These are phyloP conservation scores for Pangasius sanitwongsei DNA, from an alignment of 2,797 vertebrate genomes.

Conservation along the genomic window DNA sequence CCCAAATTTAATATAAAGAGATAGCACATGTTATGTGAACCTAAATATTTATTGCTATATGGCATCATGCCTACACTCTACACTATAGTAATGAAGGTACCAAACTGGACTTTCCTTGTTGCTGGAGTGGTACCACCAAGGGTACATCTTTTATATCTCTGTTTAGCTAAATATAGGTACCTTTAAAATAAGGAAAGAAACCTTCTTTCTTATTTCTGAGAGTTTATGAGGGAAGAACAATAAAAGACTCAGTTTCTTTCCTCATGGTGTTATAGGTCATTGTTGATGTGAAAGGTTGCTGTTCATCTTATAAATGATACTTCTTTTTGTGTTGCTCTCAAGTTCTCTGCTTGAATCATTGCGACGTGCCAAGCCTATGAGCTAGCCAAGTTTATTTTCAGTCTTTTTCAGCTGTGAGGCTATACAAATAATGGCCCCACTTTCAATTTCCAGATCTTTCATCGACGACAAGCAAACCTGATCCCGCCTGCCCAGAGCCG, in stretches of 20 bases:
- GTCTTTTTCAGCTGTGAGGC: slow-evolving; percentile 35
- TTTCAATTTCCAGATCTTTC: slow-evolving; percentile 73
- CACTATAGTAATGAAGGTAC: not conserved
- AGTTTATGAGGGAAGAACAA: not conserved
- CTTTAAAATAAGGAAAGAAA: not conserved
- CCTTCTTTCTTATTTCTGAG: not conserved
- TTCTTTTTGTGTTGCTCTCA: not conserved
- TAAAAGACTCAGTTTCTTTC: not conserved
- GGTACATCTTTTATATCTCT: not conserved
- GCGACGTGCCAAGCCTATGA: not conserved
- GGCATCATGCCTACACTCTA: not conserved
- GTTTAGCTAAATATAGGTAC: not conserved
- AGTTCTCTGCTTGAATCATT: not conserved
- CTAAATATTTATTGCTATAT: not conserved
- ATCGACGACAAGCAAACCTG: slow-evolving; percentile 73
- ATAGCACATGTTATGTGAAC: not conserved
- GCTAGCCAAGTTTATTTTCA: slow-evolving; percentile 32
- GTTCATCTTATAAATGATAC: not conserved
- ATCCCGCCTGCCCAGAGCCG: slow-evolving; percentile 71
- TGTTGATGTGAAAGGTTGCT: not conserved
- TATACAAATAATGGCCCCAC: slow-evolving; percentile 54
- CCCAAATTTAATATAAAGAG: slow-evolving; percentile 41
- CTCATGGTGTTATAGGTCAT: not conserved
- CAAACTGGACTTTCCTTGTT: not conserved
- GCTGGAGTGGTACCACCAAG: not conserved